Evolutionary conservation across 2,888 invertebrate genomes (phyloP).

Genomic region (Spisula subtruncata): DNA sequence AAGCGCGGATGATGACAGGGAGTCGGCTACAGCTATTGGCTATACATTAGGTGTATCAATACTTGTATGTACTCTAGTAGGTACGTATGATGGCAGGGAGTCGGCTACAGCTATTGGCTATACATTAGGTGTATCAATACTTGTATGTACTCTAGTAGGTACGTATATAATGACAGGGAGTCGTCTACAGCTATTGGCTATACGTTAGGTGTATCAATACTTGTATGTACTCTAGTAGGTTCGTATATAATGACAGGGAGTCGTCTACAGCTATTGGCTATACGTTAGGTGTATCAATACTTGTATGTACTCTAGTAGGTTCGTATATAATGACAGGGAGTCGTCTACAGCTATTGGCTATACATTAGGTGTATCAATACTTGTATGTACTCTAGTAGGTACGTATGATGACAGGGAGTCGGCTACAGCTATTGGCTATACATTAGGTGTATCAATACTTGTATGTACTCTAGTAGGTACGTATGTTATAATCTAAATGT

Average conservation of each 20-base stretch:
- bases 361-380: slow-evolving; percentile 60
- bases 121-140: neutral
- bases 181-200: neutral
- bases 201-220: neutral
- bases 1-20: slow-evolving; percentile 64
- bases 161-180: neutral
- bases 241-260: neutral
- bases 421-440: slow-evolving; percentile 64
- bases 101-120: neutral
- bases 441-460: slow-evolving; percentile 62
- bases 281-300: neutral
- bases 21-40: slow-evolving; percentile 62
- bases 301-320: no score
- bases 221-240: neutral
- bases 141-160: neutral
- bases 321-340: slow-evolving; percentile 34
- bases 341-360: slow-evolving; percentile 66
- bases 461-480: slow-evolving; percentile 58
- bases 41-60: slow-evolving; percentile 65
- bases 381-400: slow-evolving; percentile 58
- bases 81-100: slow-evolving; percentile 25
- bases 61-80: slow-evolving; percentile 53
- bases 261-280: neutral
- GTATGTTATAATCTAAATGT: no score
- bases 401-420: slow-evolving; percentile 64